Evolutionary conservation across 2,888 invertebrate genomes (phyloP).

Genomic region (Timandra comae): DNA sequence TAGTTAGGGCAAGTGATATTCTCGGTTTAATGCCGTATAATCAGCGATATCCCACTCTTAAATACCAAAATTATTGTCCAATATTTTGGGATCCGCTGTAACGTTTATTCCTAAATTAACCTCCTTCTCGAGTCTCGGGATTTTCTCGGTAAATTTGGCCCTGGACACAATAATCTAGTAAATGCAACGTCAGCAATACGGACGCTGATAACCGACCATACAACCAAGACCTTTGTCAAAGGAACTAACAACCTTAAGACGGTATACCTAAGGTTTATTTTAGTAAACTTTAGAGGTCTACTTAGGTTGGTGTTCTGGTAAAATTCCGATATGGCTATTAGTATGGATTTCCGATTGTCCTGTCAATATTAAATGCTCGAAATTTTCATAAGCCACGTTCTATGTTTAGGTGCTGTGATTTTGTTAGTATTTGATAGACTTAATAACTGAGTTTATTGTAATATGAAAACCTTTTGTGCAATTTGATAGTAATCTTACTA

Average conservation of each 20-base stretch:
- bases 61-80: conserved; percentile 24
- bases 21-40: too few species aligned
- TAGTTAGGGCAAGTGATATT: too few species aligned
- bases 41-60: conserved; percentile 11
- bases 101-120: conserved; percentile 49
- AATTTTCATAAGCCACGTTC: conserved; percentile 27
- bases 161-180: conserved; percentile 47
- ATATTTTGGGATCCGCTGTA: conserved; percentile 30
- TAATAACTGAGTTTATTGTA: too few species aligned
- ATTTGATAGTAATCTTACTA: too few species aligned
- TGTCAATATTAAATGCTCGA: conserved; percentile 37
- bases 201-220: conserved; percentile 27
- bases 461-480: too few species aligned
- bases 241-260: conserved; percentile 2
- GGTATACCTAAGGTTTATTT: conserved; percentile 3
- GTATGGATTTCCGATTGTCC: conserved; percentile 46
- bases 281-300: conserved; percentile 16
- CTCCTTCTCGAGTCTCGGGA: conserved; percentile 36
- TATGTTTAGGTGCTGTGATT: conserved; percentile 13
- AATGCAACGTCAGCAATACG: conserved; percentile 49
- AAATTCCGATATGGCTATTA: conserved; percentile 44
- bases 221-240: conserved; percentile 16
- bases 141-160: conserved; percentile 43
- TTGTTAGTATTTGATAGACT: conserved; percentile 17
- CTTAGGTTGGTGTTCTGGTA: conserved; percentile 22